These are phyloP conservation scores for Drosophila tripunctata DNA, from an alignment of 2,888 invertebrate genomes.

Conservation along the genomic window DNA sequence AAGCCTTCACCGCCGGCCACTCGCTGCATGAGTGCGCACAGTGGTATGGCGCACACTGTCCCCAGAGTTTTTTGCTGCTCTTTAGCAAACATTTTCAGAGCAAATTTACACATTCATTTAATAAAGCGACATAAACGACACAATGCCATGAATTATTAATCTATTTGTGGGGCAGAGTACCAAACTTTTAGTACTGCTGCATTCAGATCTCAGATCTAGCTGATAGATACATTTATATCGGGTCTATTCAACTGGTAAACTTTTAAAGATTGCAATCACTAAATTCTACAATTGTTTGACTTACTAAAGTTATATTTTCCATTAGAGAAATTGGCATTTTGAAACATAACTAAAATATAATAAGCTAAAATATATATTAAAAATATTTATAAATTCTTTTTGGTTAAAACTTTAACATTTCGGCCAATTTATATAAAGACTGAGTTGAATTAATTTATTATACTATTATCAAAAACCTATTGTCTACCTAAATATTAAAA, in stretches of 20 bases:
- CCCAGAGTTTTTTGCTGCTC: constrained; percentile 78
- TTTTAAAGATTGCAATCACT: no score
- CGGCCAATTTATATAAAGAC: no score
- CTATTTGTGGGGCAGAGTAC: constrained; percentile 1
- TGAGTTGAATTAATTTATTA: no score
- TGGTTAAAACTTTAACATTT: no score
- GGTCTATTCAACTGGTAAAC: neutral
- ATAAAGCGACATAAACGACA: constrained; percentile 33
- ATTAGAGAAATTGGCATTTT: no score
- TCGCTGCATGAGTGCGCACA: constrained; percentile 71
- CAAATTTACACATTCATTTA: constrained; percentile 42
- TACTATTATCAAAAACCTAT: no score
- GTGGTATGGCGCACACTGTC: constrained; percentile 79
- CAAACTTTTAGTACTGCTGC: neutral
- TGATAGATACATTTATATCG: neutral
- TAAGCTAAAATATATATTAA: no score
- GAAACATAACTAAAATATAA: no score
- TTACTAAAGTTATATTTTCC: no score
- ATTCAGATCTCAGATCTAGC: neutral
- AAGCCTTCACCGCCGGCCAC: constrained; percentile 65
- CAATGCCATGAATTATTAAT: constrained; percentile 5
- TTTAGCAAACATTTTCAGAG: constrained; percentile 59
- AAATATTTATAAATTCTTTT: no score
- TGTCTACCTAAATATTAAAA: no score
- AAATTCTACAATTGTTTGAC: no score